phyloP scores from a whole-genome alignment of 2,113 vertebrate species.

The Dromiciops gliroides region DNA sequence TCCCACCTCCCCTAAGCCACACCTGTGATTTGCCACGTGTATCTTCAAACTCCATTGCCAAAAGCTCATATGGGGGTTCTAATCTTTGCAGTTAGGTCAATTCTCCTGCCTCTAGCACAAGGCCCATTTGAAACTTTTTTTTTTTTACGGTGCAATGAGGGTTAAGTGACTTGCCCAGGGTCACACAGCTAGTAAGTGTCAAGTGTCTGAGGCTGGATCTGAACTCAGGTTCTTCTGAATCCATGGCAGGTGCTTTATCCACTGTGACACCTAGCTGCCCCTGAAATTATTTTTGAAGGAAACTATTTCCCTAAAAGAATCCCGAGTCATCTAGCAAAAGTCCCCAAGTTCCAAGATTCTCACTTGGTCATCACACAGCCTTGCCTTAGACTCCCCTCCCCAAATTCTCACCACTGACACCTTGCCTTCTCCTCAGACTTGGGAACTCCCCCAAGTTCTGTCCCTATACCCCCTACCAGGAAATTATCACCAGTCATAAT shows the following conservation, averaged over 20 bases:
- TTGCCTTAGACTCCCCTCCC: not conserved
- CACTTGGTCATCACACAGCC: not conserved
- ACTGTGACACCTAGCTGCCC: too few relatives aligned
- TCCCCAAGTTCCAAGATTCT: not conserved
- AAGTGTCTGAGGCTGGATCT: too few relatives aligned
- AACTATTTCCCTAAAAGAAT: not conserved
- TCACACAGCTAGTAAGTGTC: too few relatives aligned
- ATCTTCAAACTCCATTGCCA: not conserved
- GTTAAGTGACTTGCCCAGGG: too few relatives aligned
- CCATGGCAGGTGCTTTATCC: too few relatives aligned
- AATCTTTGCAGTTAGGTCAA: not conserved
- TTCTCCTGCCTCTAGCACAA: not conserved
- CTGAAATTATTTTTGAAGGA: not conserved
- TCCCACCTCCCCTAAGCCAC: not conserved
- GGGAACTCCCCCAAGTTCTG: not conserved
- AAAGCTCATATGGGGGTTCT: not conserved
- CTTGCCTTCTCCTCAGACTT: not conserved
- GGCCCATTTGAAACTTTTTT: not conserved
- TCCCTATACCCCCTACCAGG: not conserved
- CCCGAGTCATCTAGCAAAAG: not conserved
- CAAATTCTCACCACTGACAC: not conserved
- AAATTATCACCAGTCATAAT: not conserved
- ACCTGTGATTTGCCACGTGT: not conserved
- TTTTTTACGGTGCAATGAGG: too few relatives aligned
- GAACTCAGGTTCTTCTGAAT: too few relatives aligned